Conservation (phyloP, 2,797 vertebrate genomes). For the Mormyrus hasselquistii region DNA sequence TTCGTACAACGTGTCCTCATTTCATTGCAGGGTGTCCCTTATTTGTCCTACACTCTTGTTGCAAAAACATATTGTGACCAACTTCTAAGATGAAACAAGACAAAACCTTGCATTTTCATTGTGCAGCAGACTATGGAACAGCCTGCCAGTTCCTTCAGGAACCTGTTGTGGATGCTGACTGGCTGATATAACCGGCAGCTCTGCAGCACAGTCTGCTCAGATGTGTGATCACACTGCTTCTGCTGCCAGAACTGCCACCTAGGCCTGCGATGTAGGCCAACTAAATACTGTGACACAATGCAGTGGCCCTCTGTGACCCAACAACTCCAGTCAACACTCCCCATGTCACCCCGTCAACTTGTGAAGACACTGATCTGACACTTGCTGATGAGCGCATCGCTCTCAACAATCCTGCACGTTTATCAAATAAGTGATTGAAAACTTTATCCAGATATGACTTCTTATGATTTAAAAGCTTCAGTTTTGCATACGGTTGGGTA, state of each 20-base stretch:
- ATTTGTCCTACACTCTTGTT: neutral
- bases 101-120: neutral
- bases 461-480: neutral
- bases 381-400: neutral
- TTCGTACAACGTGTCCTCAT: neutral
- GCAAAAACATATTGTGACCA: neutral
- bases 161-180: conserved; percentile 1
- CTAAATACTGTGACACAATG: neutral
- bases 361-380: neutral
- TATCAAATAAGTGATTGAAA: neutral
- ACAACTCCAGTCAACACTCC: neutral
- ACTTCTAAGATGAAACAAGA: neutral
- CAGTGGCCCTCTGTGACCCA: neutral
- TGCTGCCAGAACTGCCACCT: neutral
- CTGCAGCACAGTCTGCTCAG: neutral
- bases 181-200: neutral
- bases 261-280: neutral
- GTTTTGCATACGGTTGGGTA: neutral
- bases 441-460: neutral
- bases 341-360: neutral
- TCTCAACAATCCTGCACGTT: neutral
- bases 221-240: neutral
- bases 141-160: neutral
- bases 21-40: neutral
- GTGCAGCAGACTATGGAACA: neutral